Conservation (phyloP, 92 coral and sea anemone species). For the Phenganax marumi region DNA sequence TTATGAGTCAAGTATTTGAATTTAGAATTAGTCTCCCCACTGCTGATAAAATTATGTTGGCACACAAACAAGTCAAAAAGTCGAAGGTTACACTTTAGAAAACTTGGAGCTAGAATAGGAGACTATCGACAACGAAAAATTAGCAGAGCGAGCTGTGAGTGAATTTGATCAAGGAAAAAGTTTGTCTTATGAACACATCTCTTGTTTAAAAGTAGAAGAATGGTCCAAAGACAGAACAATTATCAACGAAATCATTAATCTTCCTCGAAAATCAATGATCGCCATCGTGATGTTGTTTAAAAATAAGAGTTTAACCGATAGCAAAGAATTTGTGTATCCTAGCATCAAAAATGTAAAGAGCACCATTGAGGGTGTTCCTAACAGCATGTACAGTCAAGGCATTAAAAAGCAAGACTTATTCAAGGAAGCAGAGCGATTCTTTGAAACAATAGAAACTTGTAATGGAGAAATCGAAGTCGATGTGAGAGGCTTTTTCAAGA, state of each 20-base stretch:
- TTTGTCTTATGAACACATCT: conserved; percentile 5
- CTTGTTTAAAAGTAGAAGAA: neutral
- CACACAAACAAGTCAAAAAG: neutral
- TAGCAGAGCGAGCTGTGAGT: neutral
- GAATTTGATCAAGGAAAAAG: neutral
- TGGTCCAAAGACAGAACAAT: conserved; percentile 7
- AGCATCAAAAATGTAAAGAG: conserved; percentile 6
- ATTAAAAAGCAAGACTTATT: conserved; percentile 14
- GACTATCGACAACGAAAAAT: conserved; percentile 1
- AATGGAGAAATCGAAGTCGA: conserved; percentile 6
- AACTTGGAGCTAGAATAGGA: too few species aligned
- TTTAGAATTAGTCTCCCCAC: neutral
- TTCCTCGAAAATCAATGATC: conserved; percentile 19
- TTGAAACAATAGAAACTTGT: neutral
- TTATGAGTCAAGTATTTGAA: neutral
- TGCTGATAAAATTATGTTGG: too few species aligned
- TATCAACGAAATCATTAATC: conserved; percentile 16
- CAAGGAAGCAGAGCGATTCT: conserved; percentile 30
- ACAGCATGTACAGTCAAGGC: too few species aligned
- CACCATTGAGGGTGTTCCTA: too few species aligned
- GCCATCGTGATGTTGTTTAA: conserved; percentile 22
- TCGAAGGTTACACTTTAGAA: too few species aligned
- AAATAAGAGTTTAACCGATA: neutral
- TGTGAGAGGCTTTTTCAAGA: conserved; percentile 24
- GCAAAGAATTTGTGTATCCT: conserved; percentile 4